phyloP scores from a whole-genome alignment of 2,888 invertebrate genomes.

The Steromphala cineraria region DNA sequence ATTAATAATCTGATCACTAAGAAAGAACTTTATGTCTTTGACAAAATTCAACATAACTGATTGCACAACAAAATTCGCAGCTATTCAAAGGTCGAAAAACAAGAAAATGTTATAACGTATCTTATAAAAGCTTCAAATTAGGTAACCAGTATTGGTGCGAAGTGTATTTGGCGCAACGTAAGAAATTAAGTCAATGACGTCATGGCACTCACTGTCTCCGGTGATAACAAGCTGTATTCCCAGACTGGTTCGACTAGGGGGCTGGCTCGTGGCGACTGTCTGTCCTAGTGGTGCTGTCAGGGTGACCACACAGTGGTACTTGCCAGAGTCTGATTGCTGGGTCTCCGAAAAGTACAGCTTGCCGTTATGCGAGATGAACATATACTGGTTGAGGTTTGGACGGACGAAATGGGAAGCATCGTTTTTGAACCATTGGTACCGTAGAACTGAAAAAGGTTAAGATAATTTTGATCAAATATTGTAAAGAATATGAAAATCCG shows the following conservation, averaged over 20 bases:
- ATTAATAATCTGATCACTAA: too few relatives aligned
- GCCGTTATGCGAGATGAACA: constrained; percentile 95
- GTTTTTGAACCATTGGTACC: constrained; percentile 92
- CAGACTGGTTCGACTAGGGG: constrained; percentile 50
- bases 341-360: constrained; percentile 94
- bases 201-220: constrained; percentile 47
- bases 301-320: constrained; percentile 58
- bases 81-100: too few relatives aligned
- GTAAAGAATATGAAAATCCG: too few relatives aligned
- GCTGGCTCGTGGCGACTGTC: constrained; percentile 43
- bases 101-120: too few relatives aligned
- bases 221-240: constrained; percentile 49
- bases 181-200: too few relatives aligned
- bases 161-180: too few relatives aligned
- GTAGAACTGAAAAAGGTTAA: constrained; percentile 42
- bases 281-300: constrained; percentile 45
- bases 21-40: too few relatives aligned
- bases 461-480: too few relatives aligned
- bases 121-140: too few relatives aligned
- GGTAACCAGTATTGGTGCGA: too few relatives aligned
- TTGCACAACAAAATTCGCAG: too few relatives aligned
- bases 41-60: too few relatives aligned
- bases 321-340: constrained; percentile 82
- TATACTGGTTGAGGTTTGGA: constrained; percentile 85
- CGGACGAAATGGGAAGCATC: constrained; percentile 94